Base-by-base conservation (phyloP, 2,888 invertebrate genomes). In the Plebejus melissa region DNA sequence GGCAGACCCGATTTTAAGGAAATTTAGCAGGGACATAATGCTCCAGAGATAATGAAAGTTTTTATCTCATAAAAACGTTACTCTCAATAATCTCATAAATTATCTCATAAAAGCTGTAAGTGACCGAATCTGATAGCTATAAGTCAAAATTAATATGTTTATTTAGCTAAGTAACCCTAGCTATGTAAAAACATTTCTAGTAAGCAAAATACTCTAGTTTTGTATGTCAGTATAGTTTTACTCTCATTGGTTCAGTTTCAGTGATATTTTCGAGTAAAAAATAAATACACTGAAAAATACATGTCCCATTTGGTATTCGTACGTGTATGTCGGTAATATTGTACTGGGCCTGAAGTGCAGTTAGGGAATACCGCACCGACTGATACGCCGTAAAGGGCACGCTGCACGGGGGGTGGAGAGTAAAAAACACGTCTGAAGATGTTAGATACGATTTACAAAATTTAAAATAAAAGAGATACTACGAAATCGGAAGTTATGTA, bases 321-420 rank as follows among this genome's bases (percentile, higher is more conserved):
- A 79, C 76, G 77, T 77, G 78, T 79, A 76, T 78, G 76, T 78
- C 74, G 80, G 80, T 81, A 83, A 83, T 84, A 83, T 82, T 85
- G 84, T 85, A 83, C 81, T 85, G 86, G 87, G 86, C 84, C 90
- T 91, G 87, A 93, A 93, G 93, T 93, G 93, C 92, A 92, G 91
- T 93, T 93, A 88, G 93, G 93, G 93, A 93, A 93, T 93, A 93
- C 92, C 89, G 90, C 90, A 91, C 89, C 90, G 89, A 87, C 92
- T 91, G 92, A 93, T 93, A 92, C 87, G 87, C 86, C 87, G 89
- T 91, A 92, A 85, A 81, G 82, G 83, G 82, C 76, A 77, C 77
- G 83, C 77, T 77, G 77, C 79, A 85, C 83, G 83, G 76, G 87
- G 81, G 79, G 72, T 76, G 13, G 58, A 76, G 32, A 16, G 16